Conservation (phyloP, 1,140 invertebrate genomes). For the Drosophila insularis region DNA sequence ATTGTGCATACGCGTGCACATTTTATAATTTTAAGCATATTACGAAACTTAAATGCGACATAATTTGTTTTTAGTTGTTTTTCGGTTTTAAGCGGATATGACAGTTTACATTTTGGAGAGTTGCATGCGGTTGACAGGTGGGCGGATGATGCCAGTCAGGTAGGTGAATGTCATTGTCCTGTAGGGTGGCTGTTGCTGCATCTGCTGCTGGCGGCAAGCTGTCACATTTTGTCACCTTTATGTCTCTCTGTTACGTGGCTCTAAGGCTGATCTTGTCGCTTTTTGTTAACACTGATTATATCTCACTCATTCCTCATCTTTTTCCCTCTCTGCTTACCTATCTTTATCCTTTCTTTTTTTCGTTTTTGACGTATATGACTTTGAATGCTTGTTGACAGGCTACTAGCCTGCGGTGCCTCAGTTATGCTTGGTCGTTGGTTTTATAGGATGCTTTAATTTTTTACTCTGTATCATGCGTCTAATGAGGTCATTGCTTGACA, state of each 20-base stretch:
- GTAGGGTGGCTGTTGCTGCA: constrained; percentile 11
- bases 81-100: constrained; percentile 47
- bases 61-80: constrained; percentile 75
- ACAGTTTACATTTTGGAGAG: constrained; percentile 43
- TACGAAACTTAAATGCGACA: constrained; percentile 76
- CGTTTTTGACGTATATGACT: constrained; percentile 69
- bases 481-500: constrained; percentile 81
- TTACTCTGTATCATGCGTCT: constrained; percentile 9
- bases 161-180: constrained; percentile 49
- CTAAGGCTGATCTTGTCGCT: constrained; percentile 35
- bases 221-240: constrained; percentile 57
- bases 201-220: constrained; percentile 9
- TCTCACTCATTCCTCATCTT: constrained; percentile 17
- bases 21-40: constrained; percentile 73
- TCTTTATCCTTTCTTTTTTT: constrained; percentile 13
- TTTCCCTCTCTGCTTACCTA: not conserved
- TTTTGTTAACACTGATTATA: constrained; percentile 49
- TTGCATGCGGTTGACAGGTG: constrained; percentile 57
- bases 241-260: not conserved
- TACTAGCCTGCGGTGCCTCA: constrained; percentile 29
- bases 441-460: not conserved
- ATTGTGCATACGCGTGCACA: constrained; percentile 17
- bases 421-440: not conserved
- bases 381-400: constrained; percentile 69
- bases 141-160: not conserved